These are phyloP conservation scores for Pseudopodoces humilis DNA, from an alignment of 2,113 vertebrate species.

Conservation along the genomic window DNA sequence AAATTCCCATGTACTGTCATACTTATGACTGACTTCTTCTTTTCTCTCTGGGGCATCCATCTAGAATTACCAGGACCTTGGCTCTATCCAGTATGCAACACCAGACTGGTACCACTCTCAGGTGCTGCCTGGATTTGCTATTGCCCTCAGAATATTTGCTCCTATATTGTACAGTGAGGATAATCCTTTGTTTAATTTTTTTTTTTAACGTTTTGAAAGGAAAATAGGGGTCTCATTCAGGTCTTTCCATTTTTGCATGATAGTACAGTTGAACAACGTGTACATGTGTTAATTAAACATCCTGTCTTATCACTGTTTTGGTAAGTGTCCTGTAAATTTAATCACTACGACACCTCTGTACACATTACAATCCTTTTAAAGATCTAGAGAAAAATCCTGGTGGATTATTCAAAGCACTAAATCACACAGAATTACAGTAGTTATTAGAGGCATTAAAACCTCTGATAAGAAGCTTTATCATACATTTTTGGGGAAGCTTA, in stretches of 20 bases:
- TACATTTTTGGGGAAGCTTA: constrained; percentile 59
- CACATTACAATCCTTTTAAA: constrained; percentile 70
- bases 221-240: constrained; percentile 22
- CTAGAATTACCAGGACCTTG: neutral
- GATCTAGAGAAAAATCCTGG: constrained; percentile 70
- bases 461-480: constrained; percentile 65
- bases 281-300: constrained; percentile 50
- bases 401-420: constrained; percentile 71
- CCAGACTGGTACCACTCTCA: neutral
- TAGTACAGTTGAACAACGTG: constrained; percentile 25
- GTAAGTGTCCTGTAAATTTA: constrained; percentile 62
- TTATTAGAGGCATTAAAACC: constrained; percentile 68
- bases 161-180: neutral
- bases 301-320: constrained; percentile 61
- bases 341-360: constrained; percentile 63
- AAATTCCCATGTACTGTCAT: neutral
- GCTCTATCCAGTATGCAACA: neutral
- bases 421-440: constrained; percentile 66
- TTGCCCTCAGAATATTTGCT: constrained; percentile 35
- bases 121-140: neutral
- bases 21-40: neutral
- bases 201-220: constrained; percentile 46
- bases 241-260: constrained; percentile 29
- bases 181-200: constrained; percentile 63
- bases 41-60: neutral